Evolutionary conservation across 2,797 vertebrate species (phyloP).

Genomic region (Gymnocypris eckloni): DNA sequence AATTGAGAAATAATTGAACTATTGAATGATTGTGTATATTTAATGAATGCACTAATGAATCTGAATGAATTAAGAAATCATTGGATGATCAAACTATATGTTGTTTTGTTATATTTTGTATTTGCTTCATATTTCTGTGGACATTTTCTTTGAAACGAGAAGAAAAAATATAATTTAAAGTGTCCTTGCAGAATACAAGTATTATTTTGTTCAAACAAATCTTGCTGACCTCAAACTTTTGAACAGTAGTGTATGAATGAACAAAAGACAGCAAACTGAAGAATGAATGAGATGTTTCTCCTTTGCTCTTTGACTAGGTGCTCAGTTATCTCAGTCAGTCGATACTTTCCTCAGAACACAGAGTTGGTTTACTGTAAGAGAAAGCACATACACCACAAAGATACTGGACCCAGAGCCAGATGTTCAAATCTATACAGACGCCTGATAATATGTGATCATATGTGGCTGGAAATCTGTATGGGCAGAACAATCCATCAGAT

Average conservation of each 20-base stretch:
- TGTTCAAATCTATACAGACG: neutral
- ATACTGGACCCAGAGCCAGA: slow-evolving; percentile 13
- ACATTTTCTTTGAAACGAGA: neutral
- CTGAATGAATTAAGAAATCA: neutral
- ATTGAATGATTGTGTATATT: neutral
- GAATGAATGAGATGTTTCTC: neutral
- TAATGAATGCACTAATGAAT: neutral
- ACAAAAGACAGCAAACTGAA: neutral
- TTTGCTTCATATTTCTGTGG: neutral
- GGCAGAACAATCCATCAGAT: slow-evolving; percentile 6
- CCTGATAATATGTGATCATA: slow-evolving; percentile 12
- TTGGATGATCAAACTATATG: neutral
- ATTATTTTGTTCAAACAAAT: neutral
- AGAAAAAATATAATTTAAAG: neutral
- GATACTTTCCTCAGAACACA: neutral
- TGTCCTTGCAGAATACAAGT: neutral
- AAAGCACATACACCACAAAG: neutral
- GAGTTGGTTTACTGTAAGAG: neutral
- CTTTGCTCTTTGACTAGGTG: slow-evolving; percentile 16
- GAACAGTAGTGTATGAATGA: neutral
- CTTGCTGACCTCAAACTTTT: neutral
- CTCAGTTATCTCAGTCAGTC: neutral
- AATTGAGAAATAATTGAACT: neutral
- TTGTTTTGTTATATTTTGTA: neutral
- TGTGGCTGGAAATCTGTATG: neutral